phyloP scores from a whole-genome alignment of 2,888 invertebrate species.

The Aethes cnicana region DNA sequence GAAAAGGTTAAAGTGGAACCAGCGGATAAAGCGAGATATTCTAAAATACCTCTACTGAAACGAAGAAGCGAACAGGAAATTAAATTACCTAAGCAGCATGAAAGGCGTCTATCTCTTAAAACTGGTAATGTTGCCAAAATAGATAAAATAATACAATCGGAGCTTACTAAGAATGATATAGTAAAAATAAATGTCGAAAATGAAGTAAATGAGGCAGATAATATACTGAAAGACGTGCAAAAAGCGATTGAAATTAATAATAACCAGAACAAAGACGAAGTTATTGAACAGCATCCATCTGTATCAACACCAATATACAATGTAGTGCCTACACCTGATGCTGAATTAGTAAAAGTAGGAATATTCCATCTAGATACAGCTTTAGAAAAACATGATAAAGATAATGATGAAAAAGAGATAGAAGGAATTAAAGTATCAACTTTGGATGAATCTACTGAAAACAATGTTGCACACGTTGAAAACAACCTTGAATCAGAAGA shows the following conservation, averaged over 20 bases:
- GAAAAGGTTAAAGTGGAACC: slow-evolving; percentile 37
- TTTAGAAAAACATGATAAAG: slow-evolving; percentile 1
- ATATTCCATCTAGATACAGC: slow-evolving; percentile 10
- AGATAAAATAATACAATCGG: no score
- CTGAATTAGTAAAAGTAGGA: slow-evolving; percentile 25
- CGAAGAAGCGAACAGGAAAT: slow-evolving; percentile 55
- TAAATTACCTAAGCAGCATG: slow-evolving; percentile 36
- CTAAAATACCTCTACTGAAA: slow-evolving; percentile 61
- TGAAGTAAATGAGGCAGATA: not conserved
- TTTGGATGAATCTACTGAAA: slow-evolving; percentile 3
- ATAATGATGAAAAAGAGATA: not conserved
- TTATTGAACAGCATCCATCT: not conserved
- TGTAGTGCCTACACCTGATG: slow-evolving; percentile 17
- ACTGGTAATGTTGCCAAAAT: not conserved
- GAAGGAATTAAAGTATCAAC: slow-evolving; percentile 17
- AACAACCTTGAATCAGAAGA: no score
- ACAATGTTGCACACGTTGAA: not conserved
- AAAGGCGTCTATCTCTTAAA: slow-evolving; percentile 32
- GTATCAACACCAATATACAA: slow-evolving; percentile 6
- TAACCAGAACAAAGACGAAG: not conserved
- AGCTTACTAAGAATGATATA: no score
- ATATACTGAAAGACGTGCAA: no score
- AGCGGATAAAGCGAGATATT: slow-evolving; percentile 47
- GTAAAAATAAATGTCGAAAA: slow-evolving; percentile 3
- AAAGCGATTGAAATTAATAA: not conserved